Conservation (phyloP, 64 coral and sea anemone species). For the Hydrozoanthus tunicans region DNA sequence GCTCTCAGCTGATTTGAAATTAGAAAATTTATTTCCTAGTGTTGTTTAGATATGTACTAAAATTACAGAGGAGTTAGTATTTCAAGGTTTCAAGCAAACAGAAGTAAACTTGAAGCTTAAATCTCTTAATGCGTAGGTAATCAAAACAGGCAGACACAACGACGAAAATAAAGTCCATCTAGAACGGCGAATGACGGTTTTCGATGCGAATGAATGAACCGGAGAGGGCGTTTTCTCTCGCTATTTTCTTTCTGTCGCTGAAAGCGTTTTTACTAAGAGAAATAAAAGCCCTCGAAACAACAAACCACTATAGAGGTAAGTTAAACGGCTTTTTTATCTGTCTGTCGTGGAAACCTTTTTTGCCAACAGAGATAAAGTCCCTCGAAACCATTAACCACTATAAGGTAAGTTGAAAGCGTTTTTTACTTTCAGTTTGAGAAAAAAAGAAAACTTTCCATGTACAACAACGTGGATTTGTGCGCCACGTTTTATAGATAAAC, state of each 20-base stretch:
- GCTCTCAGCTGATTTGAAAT: background rate
- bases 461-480: too few species aligned
- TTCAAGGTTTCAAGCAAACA: background rate
- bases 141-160: background rate
- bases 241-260: background rate
- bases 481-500: too few species aligned
- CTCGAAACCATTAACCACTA: too few species aligned
- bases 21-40: background rate
- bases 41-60: background rate
- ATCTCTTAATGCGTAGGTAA: background rate
- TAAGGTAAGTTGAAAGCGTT: too few species aligned
- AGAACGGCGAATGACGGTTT: background rate
- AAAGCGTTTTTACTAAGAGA: background rate
- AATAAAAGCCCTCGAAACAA: background rate
- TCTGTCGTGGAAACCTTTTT: background rate
- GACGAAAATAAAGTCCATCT: too few species aligned
- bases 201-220: background rate
- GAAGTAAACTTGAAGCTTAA: background rate
- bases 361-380: too few species aligned
- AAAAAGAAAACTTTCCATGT: too few species aligned
- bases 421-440: too few species aligned
- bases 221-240: background rate
- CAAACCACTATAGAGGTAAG: conserved; percentile 41
- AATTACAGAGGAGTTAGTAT: background rate
- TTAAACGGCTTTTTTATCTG: background rate